A percentile compares a stretch with the other conserved stretches of the same genome.
These are phyloP conservation scores for Bombus pascuorum DNA, from an alignment of 1,140 invertebrate species.

Conservation along the genomic window DNA sequence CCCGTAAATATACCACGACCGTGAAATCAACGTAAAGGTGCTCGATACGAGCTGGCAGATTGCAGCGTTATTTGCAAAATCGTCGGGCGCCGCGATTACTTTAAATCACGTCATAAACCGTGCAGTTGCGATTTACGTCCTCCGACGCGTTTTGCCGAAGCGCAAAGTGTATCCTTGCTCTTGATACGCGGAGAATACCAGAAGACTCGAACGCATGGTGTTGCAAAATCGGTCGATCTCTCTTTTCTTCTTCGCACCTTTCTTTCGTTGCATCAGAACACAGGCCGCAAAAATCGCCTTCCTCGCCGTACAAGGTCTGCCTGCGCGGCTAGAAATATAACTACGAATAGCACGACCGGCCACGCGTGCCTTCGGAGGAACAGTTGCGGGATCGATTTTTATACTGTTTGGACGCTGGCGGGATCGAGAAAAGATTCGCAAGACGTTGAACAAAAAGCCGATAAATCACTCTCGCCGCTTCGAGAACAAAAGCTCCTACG, in stretches of 20 bases:
- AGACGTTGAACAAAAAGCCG: not conserved
- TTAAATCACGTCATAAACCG: conserved; percentile 51
- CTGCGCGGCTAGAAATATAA: conserved; percentile 11
- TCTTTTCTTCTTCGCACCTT: not conserved
- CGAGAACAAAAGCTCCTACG: conserved; percentile 21
- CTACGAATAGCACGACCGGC: conserved; percentile 7
- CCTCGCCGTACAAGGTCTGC: too few relatives aligned
- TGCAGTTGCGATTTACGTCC: not conserved
- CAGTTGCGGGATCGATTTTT: conserved; percentile 18
- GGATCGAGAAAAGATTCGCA: not conserved
- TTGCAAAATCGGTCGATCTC: conserved; percentile 17
- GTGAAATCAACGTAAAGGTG: not conserved
- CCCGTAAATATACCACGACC: not conserved
- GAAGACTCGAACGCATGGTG: too few relatives aligned
- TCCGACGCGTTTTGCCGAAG: not conserved
- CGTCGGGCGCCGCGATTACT: not conserved
- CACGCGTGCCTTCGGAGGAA: conserved; percentile 1
- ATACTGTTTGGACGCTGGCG: not conserved
- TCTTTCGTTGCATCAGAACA: conserved; percentile 10
- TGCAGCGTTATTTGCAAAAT: conserved; percentile 19
- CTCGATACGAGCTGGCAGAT: not conserved
- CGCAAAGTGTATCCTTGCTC: not conserved
- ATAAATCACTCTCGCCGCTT: conserved; percentile 24
- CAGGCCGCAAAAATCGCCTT: conserved; percentile 27
- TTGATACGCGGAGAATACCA: too few relatives aligned